Base-by-base conservation (phyloP, 2,797 vertebrate genomes). In the Sarcoramphus papa region DNA sequence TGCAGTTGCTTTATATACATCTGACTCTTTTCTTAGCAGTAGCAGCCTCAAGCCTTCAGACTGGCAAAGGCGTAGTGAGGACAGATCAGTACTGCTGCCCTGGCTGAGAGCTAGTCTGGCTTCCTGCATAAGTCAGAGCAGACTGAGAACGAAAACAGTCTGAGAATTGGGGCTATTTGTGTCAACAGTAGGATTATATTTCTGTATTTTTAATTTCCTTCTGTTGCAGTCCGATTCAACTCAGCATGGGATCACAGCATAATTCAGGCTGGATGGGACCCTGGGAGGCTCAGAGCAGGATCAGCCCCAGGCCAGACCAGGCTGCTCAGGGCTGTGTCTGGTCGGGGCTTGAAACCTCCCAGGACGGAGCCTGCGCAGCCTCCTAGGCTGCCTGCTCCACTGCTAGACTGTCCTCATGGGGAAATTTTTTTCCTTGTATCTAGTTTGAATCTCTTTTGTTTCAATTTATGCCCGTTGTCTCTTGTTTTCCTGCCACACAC, bases 161-260 rank as follows among this genome's bases (percentile, higher is more conserved):
- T 83, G 88, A 92, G 91, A 93, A 60, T 0, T n/a, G 12, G 64
- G 25, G 50, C 69, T 97, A 67, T 92, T 94, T 95, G 64, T 96
- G 84, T 91, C 93, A 95, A 96, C 82, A 94, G 54, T 19, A 72
- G 93, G 93, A 94, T 93, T 97, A 69, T 76, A 81, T 96, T 94
- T 94, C 92, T 82, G 70, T 84, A 81, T 89, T 93, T 97, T 94
- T 90, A 91, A 96, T 97, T 96, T 96, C 92, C 94, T 96, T 95
- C 85, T 27, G 27, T 84, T 93, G 54, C 74, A 76, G 57, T 90
- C 59, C 64, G 41, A 48, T 90, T 72, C 57, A 85, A 19, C 63
- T 89, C 91, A 83, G 73, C 69, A 65, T 54, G 90, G 85, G 82
- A 88, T 85, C 85, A 74, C 12, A 40, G 76, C 43, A 59, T 78